Conservation (phyloP, 2,113 vertebrate genomes). For the Falcunculus frontatus region DNA sequence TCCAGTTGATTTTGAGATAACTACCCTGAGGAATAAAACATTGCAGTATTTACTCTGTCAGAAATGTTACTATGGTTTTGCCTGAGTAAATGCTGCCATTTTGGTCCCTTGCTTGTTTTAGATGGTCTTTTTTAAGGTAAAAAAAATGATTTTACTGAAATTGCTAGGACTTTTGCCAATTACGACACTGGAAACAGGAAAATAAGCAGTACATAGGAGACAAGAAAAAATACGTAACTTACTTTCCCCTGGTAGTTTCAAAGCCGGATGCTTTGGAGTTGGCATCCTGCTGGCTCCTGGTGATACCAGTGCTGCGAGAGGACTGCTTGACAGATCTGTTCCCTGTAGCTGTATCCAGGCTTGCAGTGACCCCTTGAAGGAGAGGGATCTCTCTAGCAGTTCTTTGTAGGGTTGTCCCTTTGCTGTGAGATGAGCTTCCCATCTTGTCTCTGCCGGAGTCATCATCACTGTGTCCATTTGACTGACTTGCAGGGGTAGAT, state of each 20-base stretch:
- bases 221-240: background rate
- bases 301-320: background rate
- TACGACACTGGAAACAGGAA: background rate
- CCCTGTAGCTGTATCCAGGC: background rate
- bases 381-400: background rate
- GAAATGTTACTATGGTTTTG: background rate
- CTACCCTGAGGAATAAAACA: background rate
- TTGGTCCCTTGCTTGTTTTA: background rate
- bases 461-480: background rate
- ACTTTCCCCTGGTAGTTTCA: slow-evolving; percentile 75
- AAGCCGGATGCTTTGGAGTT: slow-evolving; percentile 47
- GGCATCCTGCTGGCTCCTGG: background rate
- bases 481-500: background rate
- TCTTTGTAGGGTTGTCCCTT: slow-evolving; percentile 9
- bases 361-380: background rate
- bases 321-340: background rate
- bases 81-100: background rate
- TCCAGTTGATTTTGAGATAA: background rate
- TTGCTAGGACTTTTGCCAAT: background rate
- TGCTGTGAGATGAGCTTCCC: background rate
- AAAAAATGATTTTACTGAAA: background rate
- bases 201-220: background rate
- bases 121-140: background rate
- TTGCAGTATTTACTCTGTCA: background rate
- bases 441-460: background rate